A percentile compares a stretch with the other conserved stretches of the same genome.
phyloP scores from a whole-genome alignment of 2,113 vertebrate genomes.

The Burhinus oedicnemus region DNA sequence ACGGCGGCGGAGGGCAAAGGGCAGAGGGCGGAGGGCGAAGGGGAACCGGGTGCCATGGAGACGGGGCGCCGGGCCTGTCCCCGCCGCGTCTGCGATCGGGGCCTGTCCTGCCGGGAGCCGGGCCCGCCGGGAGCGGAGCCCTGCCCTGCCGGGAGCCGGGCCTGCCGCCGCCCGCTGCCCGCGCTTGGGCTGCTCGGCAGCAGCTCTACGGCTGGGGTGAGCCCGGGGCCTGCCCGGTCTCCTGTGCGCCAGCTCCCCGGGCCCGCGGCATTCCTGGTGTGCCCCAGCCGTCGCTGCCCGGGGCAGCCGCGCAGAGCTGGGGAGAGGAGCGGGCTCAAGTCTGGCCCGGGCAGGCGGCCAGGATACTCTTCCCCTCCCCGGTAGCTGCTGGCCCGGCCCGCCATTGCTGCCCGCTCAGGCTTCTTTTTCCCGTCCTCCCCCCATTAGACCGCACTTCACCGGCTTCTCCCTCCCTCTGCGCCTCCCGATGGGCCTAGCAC shows the following conservation, averaged over 20 bases:
- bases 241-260: not conserved
- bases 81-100: not conserved
- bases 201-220: not conserved
- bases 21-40: not conserved
- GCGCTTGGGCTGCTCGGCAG: not conserved
- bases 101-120: not conserved
- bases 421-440: not conserved
- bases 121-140: not conserved
- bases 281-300: too few relatives aligned
- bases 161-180: not conserved
- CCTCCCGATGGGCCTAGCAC: accelerated
- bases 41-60: not conserved
- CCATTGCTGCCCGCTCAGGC: not conserved
- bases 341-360: not conserved
- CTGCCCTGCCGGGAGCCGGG: not conserved
- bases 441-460: accelerated
- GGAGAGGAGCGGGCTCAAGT: accelerated
- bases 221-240: too few relatives aligned
- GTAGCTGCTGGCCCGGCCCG: not conserved
- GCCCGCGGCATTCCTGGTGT: too few relatives aligned
- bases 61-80: not conserved
- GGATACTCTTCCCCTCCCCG: not conserved
- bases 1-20: not conserved
- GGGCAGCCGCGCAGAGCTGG: not conserved
- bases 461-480: too few relatives aligned